phyloP scores from a whole-genome alignment of 2,888 invertebrate genomes.

The Morpho helenor region DNA sequence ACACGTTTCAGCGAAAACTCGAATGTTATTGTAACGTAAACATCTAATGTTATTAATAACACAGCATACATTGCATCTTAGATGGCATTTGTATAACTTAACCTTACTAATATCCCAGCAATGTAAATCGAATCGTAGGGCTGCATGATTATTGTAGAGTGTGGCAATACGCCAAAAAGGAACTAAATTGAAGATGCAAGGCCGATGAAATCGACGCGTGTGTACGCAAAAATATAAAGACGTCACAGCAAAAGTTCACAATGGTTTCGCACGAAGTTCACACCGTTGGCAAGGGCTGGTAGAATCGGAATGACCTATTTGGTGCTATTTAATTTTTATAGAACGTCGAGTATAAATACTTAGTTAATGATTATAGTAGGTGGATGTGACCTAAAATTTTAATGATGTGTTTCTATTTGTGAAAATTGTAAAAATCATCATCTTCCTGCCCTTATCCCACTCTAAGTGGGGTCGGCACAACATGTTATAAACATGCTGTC shows the following conservation, averaged over 20 bases:
- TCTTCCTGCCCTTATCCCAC: too few species aligned
- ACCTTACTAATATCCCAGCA: not conserved
- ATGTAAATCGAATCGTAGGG: constrained; percentile 2
- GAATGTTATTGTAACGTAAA: constrained; percentile 16
- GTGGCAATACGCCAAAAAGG: constrained; percentile 60
- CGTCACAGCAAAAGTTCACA: constrained; percentile 8
- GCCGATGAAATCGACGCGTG: constrained; percentile 25
- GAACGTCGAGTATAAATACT: not conserved
- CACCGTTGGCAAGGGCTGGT: constrained; percentile 12
- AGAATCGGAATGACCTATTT: constrained; percentile 9
- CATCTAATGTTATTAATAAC: constrained; percentile 10
- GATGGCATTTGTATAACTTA: not conserved
- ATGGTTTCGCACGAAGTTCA: constrained; percentile 12
- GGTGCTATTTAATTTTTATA: constrained; percentile 6
- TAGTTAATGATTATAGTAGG: too few species aligned
- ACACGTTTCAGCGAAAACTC: constrained; percentile 19
- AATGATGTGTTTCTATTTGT: too few species aligned
- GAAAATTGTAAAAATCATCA: too few species aligned
- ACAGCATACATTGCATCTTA: constrained; percentile 11
- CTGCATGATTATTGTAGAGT: constrained; percentile 6
- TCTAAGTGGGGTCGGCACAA: too few species aligned
- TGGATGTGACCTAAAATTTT: too few species aligned
- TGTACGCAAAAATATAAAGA: constrained; percentile 24
- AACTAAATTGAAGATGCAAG: constrained; percentile 41
- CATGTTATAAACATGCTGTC: too few species aligned